Conservation (phyloP, 1,140 invertebrate genomes). For the Brachionus manjavacas region DNA sequence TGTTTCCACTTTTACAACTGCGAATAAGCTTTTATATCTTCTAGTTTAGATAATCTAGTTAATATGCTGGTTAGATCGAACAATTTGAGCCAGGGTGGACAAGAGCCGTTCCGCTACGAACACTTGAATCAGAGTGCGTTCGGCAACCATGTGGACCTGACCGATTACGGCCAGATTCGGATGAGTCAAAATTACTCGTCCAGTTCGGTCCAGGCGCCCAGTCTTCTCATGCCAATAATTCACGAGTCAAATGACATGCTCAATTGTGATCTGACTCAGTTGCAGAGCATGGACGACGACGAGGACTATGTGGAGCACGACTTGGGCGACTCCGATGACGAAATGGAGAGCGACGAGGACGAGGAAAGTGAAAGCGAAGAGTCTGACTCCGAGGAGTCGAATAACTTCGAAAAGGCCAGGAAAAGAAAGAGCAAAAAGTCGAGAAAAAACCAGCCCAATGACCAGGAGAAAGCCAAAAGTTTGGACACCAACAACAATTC, state of each 20-base stretch:
- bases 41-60: neutral
- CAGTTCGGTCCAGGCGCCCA: neutral
- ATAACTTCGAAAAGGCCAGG: neutral
- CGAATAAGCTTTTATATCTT: neutral
- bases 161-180: neutral
- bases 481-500: neutral
- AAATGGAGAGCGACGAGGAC: slow-evolving; percentile 31
- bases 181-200: slow-evolving; percentile 10
- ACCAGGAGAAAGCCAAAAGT: neutral
- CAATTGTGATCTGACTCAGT: slow-evolving; percentile 23
- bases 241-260: slow-evolving; percentile 23
- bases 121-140: neutral
- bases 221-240: slow-evolving; percentile 22
- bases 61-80: slow-evolving; percentile 5
- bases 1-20: neutral
- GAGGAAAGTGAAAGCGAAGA: neutral
- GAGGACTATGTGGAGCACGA: slow-evolving; percentile 41
- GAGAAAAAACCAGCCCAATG: neutral
- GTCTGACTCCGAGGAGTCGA: neutral
- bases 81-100: neutral
- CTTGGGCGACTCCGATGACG: slow-evolving; percentile 8
- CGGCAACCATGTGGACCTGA: neutral
- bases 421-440: slow-evolving; percentile 12
- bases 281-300: slow-evolving; percentile 37
- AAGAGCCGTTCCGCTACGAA: neutral